A percentile compares a stretch with the other conserved stretches of the same genome.
These are phyloP conservation scores for Apis laboriosa DNA, from an alignment of 1,140 invertebrate genomes.

Conservation along the genomic window DNA sequence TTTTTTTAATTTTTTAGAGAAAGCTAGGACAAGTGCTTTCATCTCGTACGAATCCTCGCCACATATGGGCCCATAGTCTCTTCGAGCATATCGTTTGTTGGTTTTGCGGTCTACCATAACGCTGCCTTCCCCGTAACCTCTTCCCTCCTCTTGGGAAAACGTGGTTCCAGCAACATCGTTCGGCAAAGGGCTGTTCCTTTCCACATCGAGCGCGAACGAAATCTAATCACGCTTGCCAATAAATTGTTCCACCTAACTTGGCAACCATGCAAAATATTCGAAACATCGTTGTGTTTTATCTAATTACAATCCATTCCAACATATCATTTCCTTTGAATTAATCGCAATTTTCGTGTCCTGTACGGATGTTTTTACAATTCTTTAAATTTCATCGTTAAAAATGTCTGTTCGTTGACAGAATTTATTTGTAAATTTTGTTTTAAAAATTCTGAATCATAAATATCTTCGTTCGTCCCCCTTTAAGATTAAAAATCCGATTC, in stretches of 20 bases:
- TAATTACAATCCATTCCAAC: background rate
- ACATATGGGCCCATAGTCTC: conserved; percentile 56
- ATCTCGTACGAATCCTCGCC: conserved; percentile 27
- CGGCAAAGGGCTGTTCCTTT: conserved; percentile 55
- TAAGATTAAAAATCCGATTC: background rate
- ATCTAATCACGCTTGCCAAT: conserved; percentile 54
- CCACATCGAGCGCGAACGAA: conserved; percentile 51
- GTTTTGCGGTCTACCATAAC: conserved; percentile 76
- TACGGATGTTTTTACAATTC: background rate
- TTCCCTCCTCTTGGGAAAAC: conserved; percentile 66
- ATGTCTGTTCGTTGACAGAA: background rate
- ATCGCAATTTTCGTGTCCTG: background rate
- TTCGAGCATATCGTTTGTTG: conserved; percentile 74
- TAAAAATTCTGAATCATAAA: background rate
- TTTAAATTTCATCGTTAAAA: background rate
- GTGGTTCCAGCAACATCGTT: conserved; percentile 55
- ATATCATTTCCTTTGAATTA: background rate
- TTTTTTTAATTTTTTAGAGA: background rate
- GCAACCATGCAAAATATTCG: conserved; percentile 31
- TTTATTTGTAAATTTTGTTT: background rate
- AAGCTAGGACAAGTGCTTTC: conserved; percentile 15
- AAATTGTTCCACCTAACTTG: conserved; percentile 26
- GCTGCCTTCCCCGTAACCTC: conserved; percentile 65
- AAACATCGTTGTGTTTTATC: background rate
- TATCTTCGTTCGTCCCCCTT: background rate